Base-by-base conservation (phyloP, 2,888 invertebrate genomes). In the Epistrophe eligans region DNA sequence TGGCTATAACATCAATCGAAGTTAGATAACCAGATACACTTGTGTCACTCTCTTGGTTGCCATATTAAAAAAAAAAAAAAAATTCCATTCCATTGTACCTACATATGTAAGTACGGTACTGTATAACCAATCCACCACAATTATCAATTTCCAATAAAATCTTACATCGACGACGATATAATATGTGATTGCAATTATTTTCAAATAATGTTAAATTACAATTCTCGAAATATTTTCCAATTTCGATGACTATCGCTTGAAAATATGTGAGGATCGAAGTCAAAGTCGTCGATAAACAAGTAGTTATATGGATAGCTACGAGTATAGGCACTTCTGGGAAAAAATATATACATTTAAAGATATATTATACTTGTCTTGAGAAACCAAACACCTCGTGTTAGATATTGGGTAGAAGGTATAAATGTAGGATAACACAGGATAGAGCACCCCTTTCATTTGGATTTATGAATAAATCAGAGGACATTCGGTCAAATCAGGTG, bases 91-190 rank as follows among this genome's bases (percentile, higher is more conserved):
- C 57, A 43, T 43, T 66, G 57, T 24, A 24, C 24, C 24, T 24
- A 24, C 24, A 24, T 66, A n/a, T n/a, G n/a, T n/a, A n/a, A n/a
- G n/a, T n/a, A n/a, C n/a, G n/a, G n/a, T n/a, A n/a, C n/a, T n/a
- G 50, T 60, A 58, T 15, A n/a, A n/a, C 55, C 32, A 7, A 32
- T 32, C 5, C 35, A 35, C 35, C n/a, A 55, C 55, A 55, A 87
- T 83, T 87, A 87, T 79, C 76, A 79, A 82, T 82, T 79, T 85
- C 79, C 85, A 79, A 83, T 87, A 82, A 83, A 71, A 82, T 64
- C 82, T 82, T 87, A 74, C 74, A 83, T 87, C 83, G 79, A 72
- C 83, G 79, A 72, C 58, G 58, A 55, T 40, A 38, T n/a, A 60
- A 70, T 70, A 71, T 87, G 52, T 76, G 82, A 83, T 87, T 87